Evolutionary conservation across 2,113 vertebrate species (phyloP).

Genomic region (Bucco capensis): DNA sequence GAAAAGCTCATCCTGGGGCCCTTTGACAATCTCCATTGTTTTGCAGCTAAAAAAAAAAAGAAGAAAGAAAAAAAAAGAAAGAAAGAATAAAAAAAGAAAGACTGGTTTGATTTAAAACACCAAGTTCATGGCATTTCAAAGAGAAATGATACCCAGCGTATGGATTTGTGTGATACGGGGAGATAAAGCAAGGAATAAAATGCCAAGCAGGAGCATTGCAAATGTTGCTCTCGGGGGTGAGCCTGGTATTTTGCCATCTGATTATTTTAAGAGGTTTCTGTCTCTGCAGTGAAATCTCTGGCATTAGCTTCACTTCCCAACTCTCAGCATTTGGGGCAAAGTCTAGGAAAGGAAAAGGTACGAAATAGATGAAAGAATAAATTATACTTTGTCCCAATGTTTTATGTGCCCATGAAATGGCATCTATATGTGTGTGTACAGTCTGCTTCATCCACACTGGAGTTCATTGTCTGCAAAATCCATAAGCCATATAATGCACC

Average conservation of each 20-base stretch:
- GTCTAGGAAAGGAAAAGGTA: conserved; percentile 9
- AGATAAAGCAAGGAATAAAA: conserved; percentile 51
- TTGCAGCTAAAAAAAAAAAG: conserved; percentile 22
- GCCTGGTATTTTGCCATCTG: conserved; percentile 59
- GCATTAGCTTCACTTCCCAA: neutral
- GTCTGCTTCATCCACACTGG: neutral
- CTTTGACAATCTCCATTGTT: conserved; percentile 74
- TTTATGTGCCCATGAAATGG: neutral
- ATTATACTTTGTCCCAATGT: neutral
- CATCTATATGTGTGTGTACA: neutral
- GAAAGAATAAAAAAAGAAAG: neutral
- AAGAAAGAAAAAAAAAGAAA: neutral
- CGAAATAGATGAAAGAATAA: neutral
- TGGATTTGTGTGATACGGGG: conserved; percentile 35
- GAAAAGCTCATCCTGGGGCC: conserved; percentile 68
- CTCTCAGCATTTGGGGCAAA: neutral
- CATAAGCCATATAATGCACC: neutral
- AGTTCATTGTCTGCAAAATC: conserved; percentile 52
- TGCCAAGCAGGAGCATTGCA: conserved; percentile 24
- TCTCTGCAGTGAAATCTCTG: conserved; percentile 27
- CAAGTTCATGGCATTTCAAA: conserved; percentile 80
- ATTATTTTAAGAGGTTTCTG: conserved; percentile 44
- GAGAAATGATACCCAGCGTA: conserved; percentile 48
- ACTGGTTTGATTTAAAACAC: conserved; percentile 67
- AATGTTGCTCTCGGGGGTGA: conserved; percentile 32